Evolutionary conservation across 1,140 invertebrate species (phyloP).

Genomic region (Drosophila oshimai): DNA sequence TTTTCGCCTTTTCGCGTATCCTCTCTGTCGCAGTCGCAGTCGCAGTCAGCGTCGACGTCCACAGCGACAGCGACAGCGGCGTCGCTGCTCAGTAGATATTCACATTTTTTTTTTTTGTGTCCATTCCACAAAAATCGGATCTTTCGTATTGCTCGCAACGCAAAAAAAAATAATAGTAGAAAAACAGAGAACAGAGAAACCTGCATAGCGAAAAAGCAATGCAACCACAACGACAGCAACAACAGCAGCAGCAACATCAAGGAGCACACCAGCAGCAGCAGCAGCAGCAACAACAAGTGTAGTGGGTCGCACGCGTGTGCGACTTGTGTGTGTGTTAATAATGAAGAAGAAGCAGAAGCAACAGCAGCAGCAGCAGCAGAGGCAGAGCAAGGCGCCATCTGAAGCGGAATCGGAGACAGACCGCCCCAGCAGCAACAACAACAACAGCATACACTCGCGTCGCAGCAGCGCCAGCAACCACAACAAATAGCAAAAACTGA

Average conservation of each 20-base stretch:
- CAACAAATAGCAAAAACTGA: slow-evolving; percentile 76
- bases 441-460: slow-evolving; percentile 57
- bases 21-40: slow-evolving; percentile 16
- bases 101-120: not conserved
- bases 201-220: slow-evolving; percentile 24
- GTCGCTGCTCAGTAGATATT: slow-evolving; percentile 1
- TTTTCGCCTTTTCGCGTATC: slow-evolving; percentile 12
- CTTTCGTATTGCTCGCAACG: not conserved
- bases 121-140: not conserved
- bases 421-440: slow-evolving; percentile 30
- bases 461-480: slow-evolving; percentile 68
- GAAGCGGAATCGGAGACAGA: slow-evolving; percentile 48
- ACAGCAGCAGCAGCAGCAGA: slow-evolving; percentile 52
- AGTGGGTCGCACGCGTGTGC: slow-evolving; percentile 57
- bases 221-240: slow-evolving; percentile 26
- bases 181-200: not conserved
- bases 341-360: slow-evolving; percentile 77
- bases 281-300: slow-evolving; percentile 52
- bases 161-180: not conserved
- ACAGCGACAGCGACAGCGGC: not conserved
- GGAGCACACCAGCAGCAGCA: slow-evolving; percentile 4
- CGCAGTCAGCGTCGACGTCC: slow-evolving; percentile 17
- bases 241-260: slow-evolving; percentile 7
- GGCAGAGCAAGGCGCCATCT: slow-evolving; percentile 36
- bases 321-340: slow-evolving; percentile 64